A percentile compares a stretch with the other conserved stretches of the same genome.
phyloP scores from a whole-genome alignment of 2,888 invertebrate genomes.

The Lasioglossum pauxillum region DNA sequence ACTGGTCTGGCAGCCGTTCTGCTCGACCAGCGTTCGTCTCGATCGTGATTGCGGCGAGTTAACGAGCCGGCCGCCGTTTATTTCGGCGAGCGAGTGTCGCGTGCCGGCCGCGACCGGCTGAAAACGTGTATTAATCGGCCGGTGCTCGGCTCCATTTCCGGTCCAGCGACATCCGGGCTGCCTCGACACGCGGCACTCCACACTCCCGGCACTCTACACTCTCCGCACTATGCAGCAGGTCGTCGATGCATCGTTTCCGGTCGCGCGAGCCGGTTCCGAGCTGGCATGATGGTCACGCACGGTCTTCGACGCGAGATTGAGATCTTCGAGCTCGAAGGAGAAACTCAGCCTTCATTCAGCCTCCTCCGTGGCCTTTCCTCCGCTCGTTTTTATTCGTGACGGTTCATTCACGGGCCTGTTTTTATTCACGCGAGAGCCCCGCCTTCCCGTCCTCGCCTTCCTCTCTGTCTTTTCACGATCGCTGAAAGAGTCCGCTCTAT shows the following conservation, averaged over 20 bases:
- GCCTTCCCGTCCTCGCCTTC: neutral
- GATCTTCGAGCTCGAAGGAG: constrained; percentile 47
- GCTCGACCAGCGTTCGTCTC: neutral
- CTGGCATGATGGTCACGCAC: constrained; percentile 65
- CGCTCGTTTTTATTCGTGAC: constrained; percentile 33
- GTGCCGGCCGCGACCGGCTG: constrained; percentile 40
- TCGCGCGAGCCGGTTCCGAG: neutral
- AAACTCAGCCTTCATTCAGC: constrained; percentile 59
- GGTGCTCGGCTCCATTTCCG: constrained; percentile 39
- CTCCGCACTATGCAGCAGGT: neutral
- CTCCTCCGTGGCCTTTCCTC: constrained; percentile 25
- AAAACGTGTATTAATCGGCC: constrained; percentile 48
- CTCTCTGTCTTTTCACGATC: constrained; percentile 29
- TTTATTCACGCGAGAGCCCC: constrained; percentile 46
- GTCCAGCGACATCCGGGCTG: constrained; percentile 16
- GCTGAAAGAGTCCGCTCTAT: constrained; percentile 18
- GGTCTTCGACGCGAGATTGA: constrained; percentile 51
- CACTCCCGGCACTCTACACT: neutral
- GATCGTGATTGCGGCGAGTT: constrained; percentile 24
- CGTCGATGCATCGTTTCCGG: constrained; percentile 31
- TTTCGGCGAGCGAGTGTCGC: constrained; percentile 22
- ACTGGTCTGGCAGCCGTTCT: neutral
- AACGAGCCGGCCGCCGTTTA: constrained; percentile 12
- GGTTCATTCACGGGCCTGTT: constrained; percentile 47
- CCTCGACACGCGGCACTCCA: constrained; percentile 1